Evolutionary conservation across 2,797 vertebrate species (phyloP).

Genomic region (Acomys russatus): DNA sequence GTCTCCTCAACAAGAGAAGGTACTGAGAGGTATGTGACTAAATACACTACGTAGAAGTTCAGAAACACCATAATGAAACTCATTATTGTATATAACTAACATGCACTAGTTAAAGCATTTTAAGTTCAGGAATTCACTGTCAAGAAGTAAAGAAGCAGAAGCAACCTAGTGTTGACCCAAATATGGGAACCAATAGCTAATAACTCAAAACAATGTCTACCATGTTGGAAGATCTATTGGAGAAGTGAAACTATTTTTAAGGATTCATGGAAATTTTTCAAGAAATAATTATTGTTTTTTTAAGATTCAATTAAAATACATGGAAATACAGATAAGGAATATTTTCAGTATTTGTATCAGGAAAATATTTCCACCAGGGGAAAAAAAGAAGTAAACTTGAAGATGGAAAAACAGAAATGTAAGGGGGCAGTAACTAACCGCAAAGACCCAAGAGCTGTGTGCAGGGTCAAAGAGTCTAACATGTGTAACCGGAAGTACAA

Average conservation of each 20-base stretch:
- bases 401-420: not conserved
- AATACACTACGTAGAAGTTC: not conserved
- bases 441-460: not conserved
- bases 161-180: not conserved
- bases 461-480: not conserved
- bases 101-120: not conserved
- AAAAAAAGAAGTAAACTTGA: not conserved
- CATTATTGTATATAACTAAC: not conserved
- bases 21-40: not conserved
- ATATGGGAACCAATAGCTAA: not conserved
- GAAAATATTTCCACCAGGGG: not conserved
- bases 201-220: not conserved
- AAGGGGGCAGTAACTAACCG: not conserved
- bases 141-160: not conserved
- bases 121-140: not conserved
- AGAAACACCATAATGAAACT: too few species aligned
- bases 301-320: not conserved
- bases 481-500: not conserved
- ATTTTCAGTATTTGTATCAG: not conserved
- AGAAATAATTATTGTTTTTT: not conserved
- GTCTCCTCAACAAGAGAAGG: not conserved
- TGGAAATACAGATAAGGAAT: not conserved
- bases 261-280: not conserved
- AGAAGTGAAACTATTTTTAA: not conserved
- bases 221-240: not conserved